Percentiles rank a stretch among this genome's conserved stretches.
These are phyloP conservation scores for Setipinna tenuifilis DNA, from an alignment of 2,797 vertebrate species.

Conservation along the genomic window DNA sequence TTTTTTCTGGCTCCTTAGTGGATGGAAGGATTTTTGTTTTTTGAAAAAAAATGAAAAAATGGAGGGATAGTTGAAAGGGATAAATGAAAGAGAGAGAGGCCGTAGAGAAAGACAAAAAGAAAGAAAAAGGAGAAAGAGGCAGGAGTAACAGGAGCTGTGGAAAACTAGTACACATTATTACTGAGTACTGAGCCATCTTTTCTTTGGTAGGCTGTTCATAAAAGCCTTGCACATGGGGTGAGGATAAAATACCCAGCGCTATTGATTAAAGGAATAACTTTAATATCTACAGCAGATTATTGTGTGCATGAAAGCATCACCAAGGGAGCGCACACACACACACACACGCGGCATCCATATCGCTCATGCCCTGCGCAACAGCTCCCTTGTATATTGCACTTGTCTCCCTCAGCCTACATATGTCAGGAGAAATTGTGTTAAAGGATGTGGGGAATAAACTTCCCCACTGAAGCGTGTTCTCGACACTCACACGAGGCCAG, in stretches of 20 bases:
- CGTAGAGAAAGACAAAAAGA: conserved; percentile 27
- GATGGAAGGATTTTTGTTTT: background rate
- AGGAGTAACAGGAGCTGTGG: background rate
- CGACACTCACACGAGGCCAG: background rate
- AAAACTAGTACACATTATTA: background rate
- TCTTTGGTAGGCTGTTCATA: background rate
- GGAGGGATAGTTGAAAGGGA: background rate
- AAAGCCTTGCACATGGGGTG: background rate
- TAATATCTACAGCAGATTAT: background rate
- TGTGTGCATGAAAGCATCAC: background rate
- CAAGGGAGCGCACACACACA: background rate
- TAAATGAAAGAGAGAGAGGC: background rate
- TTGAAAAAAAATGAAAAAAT: background rate
- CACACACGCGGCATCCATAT: background rate
- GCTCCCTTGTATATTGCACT: background rate
- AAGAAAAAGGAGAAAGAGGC: background rate
- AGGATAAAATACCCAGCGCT: background rate
- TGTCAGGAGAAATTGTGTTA: background rate
- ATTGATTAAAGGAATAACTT: conserved; percentile 10
- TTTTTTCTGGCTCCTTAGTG: background rate
- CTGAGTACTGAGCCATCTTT: background rate
- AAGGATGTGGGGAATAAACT: conserved; percentile 36
- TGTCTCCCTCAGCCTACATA: conserved; percentile 16
- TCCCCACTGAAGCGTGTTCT: background rate
- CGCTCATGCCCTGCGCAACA: background rate